Conservation (phyloP, 1,140 invertebrate species). For the Sminthurinus signatus region DNA sequence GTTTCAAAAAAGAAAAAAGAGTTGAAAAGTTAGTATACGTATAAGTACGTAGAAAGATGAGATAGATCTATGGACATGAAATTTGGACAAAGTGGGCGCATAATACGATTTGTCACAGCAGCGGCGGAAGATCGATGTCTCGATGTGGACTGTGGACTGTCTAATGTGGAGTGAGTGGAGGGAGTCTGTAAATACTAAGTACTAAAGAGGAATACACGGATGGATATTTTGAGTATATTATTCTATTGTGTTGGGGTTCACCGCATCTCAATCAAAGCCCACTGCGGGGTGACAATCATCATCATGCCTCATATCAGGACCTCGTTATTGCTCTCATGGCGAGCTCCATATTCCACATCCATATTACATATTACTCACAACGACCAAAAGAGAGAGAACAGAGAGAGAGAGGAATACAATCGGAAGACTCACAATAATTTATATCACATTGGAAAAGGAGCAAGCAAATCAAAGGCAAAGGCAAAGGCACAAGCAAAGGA, state of each 20-base stretch:
- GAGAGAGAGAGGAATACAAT: too few species aligned
- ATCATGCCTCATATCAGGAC: constrained; percentile 15
- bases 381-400: too few species aligned
- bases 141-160: neutral
- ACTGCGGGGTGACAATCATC: constrained; percentile 29
- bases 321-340: constrained; percentile 32
- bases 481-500: too few species aligned
- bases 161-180: constrained; percentile 9
- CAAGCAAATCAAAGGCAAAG: too few species aligned
- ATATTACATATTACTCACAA: too few species aligned
- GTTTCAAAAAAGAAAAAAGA: neutral
- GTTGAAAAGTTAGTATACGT: neutral
- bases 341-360: constrained; percentile 14
- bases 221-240: constrained; percentile 10
- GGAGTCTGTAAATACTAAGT: neutral
- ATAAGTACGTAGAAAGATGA: neutral
- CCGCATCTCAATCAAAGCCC: constrained; percentile 25
- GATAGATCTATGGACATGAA: constrained; percentile 15
- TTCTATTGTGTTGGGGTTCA: constrained; percentile 16
- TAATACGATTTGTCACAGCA: constrained; percentile 35
- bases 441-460: too few species aligned
- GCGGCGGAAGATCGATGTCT: constrained; percentile 14
- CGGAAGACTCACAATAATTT: too few species aligned
- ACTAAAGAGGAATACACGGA: neutral
- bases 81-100: constrained; percentile 28